Conservation (phyloP, 2,888 invertebrate species). For the Torymus texanus region DNA sequence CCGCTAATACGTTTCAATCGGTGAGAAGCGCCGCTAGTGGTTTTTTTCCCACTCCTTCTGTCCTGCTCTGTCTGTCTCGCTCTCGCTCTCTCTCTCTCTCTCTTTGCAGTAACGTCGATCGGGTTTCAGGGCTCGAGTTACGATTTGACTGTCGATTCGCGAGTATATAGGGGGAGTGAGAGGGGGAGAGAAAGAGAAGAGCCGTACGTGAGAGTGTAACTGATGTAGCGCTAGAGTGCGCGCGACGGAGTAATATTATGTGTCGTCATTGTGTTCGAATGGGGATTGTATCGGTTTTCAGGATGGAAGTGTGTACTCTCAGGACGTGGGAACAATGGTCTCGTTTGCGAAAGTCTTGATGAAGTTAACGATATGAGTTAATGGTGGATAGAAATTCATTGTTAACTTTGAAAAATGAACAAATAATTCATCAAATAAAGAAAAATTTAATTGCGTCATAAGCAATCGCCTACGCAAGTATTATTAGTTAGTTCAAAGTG, state of each 20-base stretch:
- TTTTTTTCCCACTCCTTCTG: background rate
- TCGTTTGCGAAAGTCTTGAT: background rate
- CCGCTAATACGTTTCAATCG: conserved; percentile 25
- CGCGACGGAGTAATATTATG: conserved; percentile 1
- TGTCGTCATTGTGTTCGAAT: conserved; percentile 20
- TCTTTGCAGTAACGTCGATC: conserved; percentile 8
- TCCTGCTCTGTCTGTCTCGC: background rate
- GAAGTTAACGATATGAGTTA: too few species aligned
- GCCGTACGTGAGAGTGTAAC: background rate
- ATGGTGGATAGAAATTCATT: too few species aligned
- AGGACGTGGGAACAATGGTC: background rate
- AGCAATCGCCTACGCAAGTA: too few species aligned
- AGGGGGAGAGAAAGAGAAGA: too few species aligned
- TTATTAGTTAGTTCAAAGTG: too few species aligned
- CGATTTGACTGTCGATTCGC: conserved; percentile 34
- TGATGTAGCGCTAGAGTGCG: too few species aligned
- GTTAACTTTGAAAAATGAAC: too few species aligned
- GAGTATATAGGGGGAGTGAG: too few species aligned
- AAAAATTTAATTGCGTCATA: too few species aligned
- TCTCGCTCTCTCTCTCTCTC: conserved; percentile 16
- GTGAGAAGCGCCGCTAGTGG: conserved; percentile 9
- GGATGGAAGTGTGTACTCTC: background rate
- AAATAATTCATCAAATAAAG: too few species aligned
- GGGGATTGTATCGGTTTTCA: conserved; percentile 8
- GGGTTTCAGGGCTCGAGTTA: conserved; percentile 22